phyloP scores from a whole-genome alignment of 2,888 invertebrate species.

The Perdita meconis region DNA sequence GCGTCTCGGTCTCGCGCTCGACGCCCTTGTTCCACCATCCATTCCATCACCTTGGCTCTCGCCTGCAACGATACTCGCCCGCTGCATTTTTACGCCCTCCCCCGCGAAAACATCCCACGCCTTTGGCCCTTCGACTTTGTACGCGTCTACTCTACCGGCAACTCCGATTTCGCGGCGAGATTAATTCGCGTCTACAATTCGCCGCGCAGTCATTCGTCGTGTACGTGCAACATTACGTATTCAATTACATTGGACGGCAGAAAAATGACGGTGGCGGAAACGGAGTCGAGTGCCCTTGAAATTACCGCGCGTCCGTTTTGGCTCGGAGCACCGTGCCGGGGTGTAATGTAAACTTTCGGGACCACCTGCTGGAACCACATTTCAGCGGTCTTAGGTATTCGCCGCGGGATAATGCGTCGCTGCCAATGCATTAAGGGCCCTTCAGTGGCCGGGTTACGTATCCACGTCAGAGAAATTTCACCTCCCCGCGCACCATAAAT shows the following conservation, averaged over 20 bases:
- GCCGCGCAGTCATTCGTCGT: neutral
- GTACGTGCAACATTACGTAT: neutral
- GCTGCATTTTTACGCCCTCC: constrained; percentile 68
- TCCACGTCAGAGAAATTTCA: constrained; percentile 36
- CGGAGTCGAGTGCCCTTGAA: constrained; percentile 59
- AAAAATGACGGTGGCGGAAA: constrained; percentile 1
- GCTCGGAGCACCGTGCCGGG: constrained; percentile 15
- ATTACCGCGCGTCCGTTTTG: constrained; percentile 78
- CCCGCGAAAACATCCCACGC: constrained; percentile 41
- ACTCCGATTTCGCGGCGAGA: constrained; percentile 12
- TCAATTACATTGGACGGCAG: neutral
- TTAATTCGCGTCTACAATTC: constrained; percentile 5
- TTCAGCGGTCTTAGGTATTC: constrained; percentile 17
- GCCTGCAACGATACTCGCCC: constrained; percentile 49
- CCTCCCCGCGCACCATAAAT: constrained; percentile 33
- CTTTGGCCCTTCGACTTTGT: constrained; percentile 9
- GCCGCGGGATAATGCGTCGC: constrained; percentile 32
- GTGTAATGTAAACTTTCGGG: constrained; percentile 46
- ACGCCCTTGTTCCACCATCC: constrained; percentile 51
- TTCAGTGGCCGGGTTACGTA: constrained; percentile 25
- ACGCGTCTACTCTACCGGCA: neutral
- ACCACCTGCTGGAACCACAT: constrained; percentile 39
- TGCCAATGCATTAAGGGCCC: constrained; percentile 43
- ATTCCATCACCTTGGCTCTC: constrained; percentile 48
- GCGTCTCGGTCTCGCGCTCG: constrained; percentile 50